Conservation (phyloP, 1,140 invertebrate genomes). For the Sinonovacula constricta region DNA sequence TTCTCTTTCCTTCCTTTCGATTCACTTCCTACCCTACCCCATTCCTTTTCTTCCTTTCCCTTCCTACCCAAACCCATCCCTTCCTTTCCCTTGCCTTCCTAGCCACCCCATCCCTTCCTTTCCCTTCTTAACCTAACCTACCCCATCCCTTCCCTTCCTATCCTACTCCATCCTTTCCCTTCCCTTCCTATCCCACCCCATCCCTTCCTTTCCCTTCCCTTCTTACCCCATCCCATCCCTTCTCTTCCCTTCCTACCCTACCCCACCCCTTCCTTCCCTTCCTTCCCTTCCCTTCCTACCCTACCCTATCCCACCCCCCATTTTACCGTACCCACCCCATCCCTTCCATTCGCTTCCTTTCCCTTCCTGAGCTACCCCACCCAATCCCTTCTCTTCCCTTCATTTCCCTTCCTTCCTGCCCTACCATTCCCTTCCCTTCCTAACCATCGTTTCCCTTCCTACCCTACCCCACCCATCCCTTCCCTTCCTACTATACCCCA, state of each 20-base stretch:
- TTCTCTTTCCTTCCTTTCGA: not conserved
- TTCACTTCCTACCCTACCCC: not conserved
- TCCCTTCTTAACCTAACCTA: not conserved
- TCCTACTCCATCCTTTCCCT: not conserved
- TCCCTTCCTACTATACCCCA: too few relatives aligned
- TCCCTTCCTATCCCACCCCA: not conserved
- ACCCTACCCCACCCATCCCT: too few relatives aligned
- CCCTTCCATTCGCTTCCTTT: not conserved
- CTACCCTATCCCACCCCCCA: not conserved
- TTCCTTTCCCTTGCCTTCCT: too few relatives aligned
- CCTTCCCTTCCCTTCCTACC: not conserved
- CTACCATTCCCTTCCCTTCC: too few relatives aligned
- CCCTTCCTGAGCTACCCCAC: not conserved
- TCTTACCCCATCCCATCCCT: not conserved
- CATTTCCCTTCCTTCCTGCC: too few relatives aligned
- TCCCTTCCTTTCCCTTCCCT: not conserved
- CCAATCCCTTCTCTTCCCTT: slow-evolving; percentile 3
- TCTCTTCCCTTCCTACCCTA: not conserved
- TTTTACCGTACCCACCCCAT: not conserved
- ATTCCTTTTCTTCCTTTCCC: not conserved
- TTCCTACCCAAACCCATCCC: not conserved
- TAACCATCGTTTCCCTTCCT: too few relatives aligned
- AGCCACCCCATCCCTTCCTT: not conserved
- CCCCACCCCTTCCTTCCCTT: not conserved
- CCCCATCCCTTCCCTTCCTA: not conserved